Percentiles rank a stretch among this genome's conserved stretches.
Conservation (phyloP, 2,113 vertebrate genomes). For the Emydocephalus ijimae region DNA sequence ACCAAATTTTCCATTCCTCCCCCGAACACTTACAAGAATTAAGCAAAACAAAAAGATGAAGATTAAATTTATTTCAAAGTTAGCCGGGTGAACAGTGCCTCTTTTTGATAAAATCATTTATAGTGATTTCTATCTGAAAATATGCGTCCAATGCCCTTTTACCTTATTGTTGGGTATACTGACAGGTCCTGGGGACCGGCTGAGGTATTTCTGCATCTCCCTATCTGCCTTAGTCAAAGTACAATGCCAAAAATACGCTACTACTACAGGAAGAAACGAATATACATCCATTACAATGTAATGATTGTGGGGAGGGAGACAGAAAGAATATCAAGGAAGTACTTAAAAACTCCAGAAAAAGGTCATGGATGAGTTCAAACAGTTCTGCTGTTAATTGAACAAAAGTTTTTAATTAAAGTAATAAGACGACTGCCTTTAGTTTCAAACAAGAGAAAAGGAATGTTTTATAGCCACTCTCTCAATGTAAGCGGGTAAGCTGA, state of each 20-base stretch:
- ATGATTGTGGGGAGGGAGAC: background rate
- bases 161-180: background rate
- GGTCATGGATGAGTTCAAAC: background rate
- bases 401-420: background rate
- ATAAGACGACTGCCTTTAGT: background rate
- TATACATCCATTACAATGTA: background rate
- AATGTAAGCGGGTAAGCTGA: background rate
- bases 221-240: background rate
- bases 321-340: background rate
- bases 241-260: background rate
- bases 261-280: background rate
- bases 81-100: constrained; percentile 34
- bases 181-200: background rate
- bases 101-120: constrained; percentile 50
- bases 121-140: constrained; percentile 54
- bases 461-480: background rate
- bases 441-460: constrained; percentile 12
- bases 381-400: background rate
- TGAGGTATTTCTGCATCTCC: constrained; percentile 14
- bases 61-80: constrained; percentile 62
- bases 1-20: too few relatives aligned
- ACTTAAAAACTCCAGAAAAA: background rate
- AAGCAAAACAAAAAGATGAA: constrained; percentile 2
- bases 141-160: background rate
- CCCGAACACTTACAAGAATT: background rate